Evolutionary conservation across 2,113 vertebrate species (phyloP).

Genomic region (Labeo catla): DNA sequence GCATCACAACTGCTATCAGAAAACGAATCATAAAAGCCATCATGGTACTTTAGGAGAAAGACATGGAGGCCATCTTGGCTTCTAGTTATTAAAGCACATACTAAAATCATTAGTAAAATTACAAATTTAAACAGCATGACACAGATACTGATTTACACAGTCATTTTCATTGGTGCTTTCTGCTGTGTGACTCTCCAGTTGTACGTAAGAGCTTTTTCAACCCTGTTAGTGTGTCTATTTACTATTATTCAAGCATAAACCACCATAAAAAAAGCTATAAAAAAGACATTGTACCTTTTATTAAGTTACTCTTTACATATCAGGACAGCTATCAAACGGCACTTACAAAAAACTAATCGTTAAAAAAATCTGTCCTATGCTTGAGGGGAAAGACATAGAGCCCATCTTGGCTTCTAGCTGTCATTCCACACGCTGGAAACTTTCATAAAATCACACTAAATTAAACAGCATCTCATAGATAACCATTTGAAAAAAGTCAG

Average conservation of each 20-base stretch:
- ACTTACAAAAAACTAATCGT: conserved; percentile 74
- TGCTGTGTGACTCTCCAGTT: not conserved
- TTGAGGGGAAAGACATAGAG: conserved; percentile 64
- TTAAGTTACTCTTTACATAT: conserved; percentile 65
- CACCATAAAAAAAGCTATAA: conserved; percentile 73
- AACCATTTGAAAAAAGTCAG: too few relatives aligned
- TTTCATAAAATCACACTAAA: not conserved
- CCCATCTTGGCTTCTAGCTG: conserved; percentile 72
- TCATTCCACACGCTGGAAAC: conserved; percentile 68
- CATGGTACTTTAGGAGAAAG: too few relatives aligned
- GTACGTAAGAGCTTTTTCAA: conserved; percentile 77
- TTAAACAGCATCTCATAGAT: not conserved
- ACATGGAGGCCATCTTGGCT: too few relatives aligned
- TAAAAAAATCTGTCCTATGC: conserved; percentile 65
- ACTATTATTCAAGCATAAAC: conserved; percentile 15
- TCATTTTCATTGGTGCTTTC: too few relatives aligned
- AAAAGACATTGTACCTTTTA: conserved; percentile 22
- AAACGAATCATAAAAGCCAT: too few relatives aligned
- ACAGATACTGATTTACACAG: too few relatives aligned
- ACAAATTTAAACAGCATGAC: not conserved
- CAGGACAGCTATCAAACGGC: conserved; percentile 16
- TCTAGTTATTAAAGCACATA: too few relatives aligned
- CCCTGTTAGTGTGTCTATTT: not conserved
- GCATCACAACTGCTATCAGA: conserved; percentile 66
- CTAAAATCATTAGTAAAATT: too few relatives aligned